These are phyloP conservation scores for Phrynocephalus guinanensis DNA, from an alignment of 2,797 vertebrate species.

Conservation along the genomic window DNA sequence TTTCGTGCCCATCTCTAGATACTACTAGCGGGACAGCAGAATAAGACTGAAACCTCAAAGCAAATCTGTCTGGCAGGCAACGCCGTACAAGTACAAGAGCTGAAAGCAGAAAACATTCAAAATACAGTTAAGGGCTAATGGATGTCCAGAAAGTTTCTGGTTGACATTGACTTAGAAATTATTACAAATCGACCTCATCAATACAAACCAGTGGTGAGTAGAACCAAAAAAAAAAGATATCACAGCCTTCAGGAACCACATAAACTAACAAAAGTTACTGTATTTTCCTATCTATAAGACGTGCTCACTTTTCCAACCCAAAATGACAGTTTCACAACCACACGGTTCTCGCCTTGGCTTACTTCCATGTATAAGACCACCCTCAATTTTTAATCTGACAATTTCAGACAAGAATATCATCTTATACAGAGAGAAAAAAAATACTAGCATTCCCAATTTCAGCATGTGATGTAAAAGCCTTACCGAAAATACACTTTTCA, in stretches of 20 bases:
- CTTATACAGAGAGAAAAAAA: no score
- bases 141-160: no score
- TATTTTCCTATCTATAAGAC: no score
- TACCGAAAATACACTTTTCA: neutral
- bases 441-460: neutral
- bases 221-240: neutral
- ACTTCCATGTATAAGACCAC: no score
- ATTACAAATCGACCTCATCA: neutral
- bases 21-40: neutral
- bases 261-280: neutral
- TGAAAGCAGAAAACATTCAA: neutral
- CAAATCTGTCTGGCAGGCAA: no score
- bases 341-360: no score
- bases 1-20: no score
- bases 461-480: neutral
- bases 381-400: no score
- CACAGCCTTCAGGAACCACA: neutral
- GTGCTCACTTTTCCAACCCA: no score
- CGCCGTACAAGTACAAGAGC: neutral
- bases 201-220: no score
- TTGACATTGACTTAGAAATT: neutral
- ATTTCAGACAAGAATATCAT: no score
- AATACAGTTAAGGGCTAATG: neutral
- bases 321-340: no score
- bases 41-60: neutral